Evolutionary conservation across 2,888 invertebrate genomes (phyloP).

Genomic region (Catocala sponsa): DNA sequence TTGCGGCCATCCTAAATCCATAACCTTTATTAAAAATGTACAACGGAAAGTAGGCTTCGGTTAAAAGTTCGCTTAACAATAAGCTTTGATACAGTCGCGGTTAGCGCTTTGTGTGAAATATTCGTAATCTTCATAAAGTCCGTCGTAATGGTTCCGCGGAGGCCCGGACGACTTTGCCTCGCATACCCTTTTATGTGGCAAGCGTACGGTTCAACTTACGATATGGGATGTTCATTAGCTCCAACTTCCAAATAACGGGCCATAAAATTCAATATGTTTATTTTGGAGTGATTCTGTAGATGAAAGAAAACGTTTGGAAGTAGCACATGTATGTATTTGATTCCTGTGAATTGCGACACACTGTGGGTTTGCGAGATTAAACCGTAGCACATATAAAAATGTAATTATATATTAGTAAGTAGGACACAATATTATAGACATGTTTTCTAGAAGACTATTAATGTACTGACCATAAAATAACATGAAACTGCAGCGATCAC

Average conservation of each 20-base stretch:
- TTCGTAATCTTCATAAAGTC: constrained; percentile 54
- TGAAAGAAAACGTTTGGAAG: constrained; percentile 8
- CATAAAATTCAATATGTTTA: constrained; percentile 33
- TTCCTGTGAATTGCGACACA: neutral
- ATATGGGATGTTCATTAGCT: constrained; percentile 48
- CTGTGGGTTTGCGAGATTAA: neutral
- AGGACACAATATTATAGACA: no score
- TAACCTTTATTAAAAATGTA: constrained; percentile 36
- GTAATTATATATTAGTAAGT: no score
- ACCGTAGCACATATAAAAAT: no score
- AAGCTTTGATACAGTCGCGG: constrained; percentile 42
- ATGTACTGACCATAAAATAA: no score
- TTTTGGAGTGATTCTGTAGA: constrained; percentile 9
- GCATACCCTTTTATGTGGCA: constrained; percentile 44
- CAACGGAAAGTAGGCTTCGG: constrained; percentile 30
- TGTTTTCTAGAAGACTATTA: no score
- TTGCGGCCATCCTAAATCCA: constrained; percentile 2
- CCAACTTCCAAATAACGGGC: constrained; percentile 28
- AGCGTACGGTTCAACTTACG: constrained; percentile 41
- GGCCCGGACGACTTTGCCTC: constrained; percentile 32
- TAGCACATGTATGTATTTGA: neutral
- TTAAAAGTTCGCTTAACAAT: constrained; percentile 32
- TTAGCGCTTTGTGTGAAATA: constrained; percentile 48
- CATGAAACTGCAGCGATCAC: no score
- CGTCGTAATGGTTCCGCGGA: constrained; percentile 41